Evolutionary conservation across 2,797 vertebrate genomes (phyloP).

Genomic region (Discoglossus pictus): DNA sequence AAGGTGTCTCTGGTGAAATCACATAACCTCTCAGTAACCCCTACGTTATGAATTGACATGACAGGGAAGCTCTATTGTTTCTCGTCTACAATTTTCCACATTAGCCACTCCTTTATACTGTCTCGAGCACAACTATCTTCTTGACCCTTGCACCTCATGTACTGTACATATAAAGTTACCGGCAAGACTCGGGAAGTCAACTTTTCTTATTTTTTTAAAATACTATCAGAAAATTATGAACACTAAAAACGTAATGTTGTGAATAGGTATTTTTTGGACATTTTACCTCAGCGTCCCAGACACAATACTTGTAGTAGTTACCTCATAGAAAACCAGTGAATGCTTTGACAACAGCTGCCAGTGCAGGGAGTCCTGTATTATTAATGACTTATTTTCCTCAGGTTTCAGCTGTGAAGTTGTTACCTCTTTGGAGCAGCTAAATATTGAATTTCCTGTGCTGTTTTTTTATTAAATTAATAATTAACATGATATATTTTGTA

Average conservation of each 20-base stretch:
- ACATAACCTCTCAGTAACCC: no score
- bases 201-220: no score
- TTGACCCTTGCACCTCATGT: no score
- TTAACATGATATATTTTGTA: constrained; percentile 34
- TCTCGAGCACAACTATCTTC: no score
- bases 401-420: constrained; percentile 10
- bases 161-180: no score
- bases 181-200: no score
- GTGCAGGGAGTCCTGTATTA: neutral
- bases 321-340: constrained; percentile 15
- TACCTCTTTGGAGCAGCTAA: constrained; percentile 39
- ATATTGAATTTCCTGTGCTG: constrained; percentile 26
- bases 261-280: constrained; percentile 43
- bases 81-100: no score
- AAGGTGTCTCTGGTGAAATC: no score
- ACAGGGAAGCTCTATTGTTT: no score
- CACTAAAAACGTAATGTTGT: neutral
- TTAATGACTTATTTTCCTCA: constrained; percentile 33
- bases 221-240: no score
- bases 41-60: no score
- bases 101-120: no score
- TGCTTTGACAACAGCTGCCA: constrained; percentile 16
- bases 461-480: constrained; percentile 29
- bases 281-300: constrained; percentile 46
- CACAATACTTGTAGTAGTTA: constrained; percentile 48